Base-by-base conservation (phyloP, 2,888 invertebrate species). In the Eilema caniola region DNA sequence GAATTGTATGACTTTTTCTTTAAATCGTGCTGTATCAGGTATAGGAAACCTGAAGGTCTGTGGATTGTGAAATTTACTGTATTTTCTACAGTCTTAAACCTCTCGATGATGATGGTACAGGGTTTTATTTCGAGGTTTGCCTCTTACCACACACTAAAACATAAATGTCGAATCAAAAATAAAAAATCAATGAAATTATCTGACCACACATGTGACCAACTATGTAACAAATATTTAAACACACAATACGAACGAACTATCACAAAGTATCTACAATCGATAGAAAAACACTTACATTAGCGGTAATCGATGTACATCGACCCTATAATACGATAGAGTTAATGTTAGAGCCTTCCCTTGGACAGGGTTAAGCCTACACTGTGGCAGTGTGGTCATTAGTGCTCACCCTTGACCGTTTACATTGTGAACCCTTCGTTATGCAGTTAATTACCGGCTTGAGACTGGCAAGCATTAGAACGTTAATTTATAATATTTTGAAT, bases 331-430 rank as follows among this genome's bases (percentile, higher is more conserved):
- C 70, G 1, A 53, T 12, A 7, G 11, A n/a, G 47, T 77, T 63
- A 81, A 83, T 82, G 80, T 67, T 80, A 77, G 65, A 79, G 70
- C 81, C 82, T 84, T 80, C 70, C 80, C 82, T 81, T 80, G 79
- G 28, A 41, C 12, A 20, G 53, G 75, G 78, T 77, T 77, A 73
- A 67, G 62, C 31, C 28, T 69, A 56, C 25, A 24, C 23, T 33
- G 24, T 57, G 65, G 33, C 33, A 24, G 16, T 33, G 24, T 57
- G 65, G 33, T 24, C 31, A 33, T 11, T 25, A 33, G 10, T 37
- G 33, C 16, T 33, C 56, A 73, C 72, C 79, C 75, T 79, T 73
- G 73, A 62, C 16, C 64, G 16, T 53, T 23, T 64, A 78, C 76
- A 67, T 77, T 76, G 69, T 60, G 24, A 69, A 68, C 71, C 66